Evolutionary conservation across 1,140 invertebrate genomes (phyloP).

Genomic region (Nautilus pompilius): DNA sequence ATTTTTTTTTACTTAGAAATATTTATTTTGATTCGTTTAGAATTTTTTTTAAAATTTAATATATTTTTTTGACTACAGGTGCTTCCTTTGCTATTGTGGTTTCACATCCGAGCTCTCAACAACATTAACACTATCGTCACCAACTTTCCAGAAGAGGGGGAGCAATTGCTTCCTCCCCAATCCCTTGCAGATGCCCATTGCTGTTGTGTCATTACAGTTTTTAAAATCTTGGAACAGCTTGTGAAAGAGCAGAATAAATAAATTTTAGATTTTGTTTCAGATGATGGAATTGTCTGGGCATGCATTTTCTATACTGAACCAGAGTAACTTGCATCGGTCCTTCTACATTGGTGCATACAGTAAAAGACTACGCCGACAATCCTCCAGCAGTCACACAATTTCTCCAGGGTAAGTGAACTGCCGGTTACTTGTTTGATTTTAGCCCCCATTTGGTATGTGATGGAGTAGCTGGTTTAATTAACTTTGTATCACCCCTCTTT

Average conservation of each 20-base stretch:
- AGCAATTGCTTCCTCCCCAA: no score
- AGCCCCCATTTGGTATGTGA: no score
- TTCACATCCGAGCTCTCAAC: no score
- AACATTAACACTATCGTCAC: no score
- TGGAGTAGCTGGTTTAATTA: no score
- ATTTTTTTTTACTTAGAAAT: no score
- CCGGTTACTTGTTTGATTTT: no score
- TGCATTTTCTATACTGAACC: not conserved
- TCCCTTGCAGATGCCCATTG: not conserved
- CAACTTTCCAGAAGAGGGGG: not conserved
- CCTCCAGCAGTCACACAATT: not conserved
- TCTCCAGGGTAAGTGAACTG: not conserved
- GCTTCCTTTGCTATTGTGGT: no score
- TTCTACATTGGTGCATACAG: not conserved
- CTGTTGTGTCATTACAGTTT: not conserved
- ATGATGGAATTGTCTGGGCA: not conserved
- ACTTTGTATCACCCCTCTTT: no score
- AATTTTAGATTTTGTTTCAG: not conserved
- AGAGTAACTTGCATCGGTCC: not conserved
- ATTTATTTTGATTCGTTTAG: no score
- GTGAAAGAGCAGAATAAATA: not conserved
- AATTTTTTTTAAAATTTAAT: no score
- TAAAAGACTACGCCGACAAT: not conserved
- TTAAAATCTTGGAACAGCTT: not conserved
- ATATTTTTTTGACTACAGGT: no score